Base-by-base conservation (phyloP, 2,113 vertebrate genomes). In the Zosterops lateralis region DNA sequence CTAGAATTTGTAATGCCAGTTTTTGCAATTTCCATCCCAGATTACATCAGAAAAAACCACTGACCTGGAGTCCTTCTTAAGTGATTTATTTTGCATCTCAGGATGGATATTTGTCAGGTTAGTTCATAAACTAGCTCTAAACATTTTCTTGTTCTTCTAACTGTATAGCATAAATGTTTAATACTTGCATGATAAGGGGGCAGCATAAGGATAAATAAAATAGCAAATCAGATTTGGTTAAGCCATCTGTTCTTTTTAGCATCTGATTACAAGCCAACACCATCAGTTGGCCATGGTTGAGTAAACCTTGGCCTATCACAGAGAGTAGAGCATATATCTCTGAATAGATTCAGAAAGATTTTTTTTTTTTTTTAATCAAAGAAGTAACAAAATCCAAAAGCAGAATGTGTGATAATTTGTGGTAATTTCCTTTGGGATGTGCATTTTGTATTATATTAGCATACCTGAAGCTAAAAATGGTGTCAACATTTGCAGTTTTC, bases 221-320 rank as follows among this genome's bases (percentile, higher is more conserved):
- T 12, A 96, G 67, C 83, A 97, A 96, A 97, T 98, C 95, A 95
- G 93, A 97, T 97, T 96, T 95, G 70, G 58, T 92, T 96, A 93
- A 90, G 87, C 95, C 97, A 97, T 97, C 97, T 97, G 95, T 79
- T 97, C 93, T 90, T 87, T 97, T 91, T 68, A 47, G 92, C 84
- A 81, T 89, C 84, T 94, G 95, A 93, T 86, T 96, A 83, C 32
- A 87, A 96, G 95, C 81, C 93, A 95, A 75, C 16, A 95, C 75
- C 75, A 92, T 90, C 60, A 93, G 71, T 57, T 92, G 90, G 88
- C 81, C 80, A 79, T 68, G 95, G 76, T 28, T 91, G 56, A 86
- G 48, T 84, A 84, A 95, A 62, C 44, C 61, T 89, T 93, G 84
- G 84, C 57, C 68, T n/a, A 40, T 83, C 18, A 53, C 81, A 93